phyloP scores from a whole-genome alignment of 2,888 invertebrate genomes.

The Ormyrus nitidulus region DNA sequence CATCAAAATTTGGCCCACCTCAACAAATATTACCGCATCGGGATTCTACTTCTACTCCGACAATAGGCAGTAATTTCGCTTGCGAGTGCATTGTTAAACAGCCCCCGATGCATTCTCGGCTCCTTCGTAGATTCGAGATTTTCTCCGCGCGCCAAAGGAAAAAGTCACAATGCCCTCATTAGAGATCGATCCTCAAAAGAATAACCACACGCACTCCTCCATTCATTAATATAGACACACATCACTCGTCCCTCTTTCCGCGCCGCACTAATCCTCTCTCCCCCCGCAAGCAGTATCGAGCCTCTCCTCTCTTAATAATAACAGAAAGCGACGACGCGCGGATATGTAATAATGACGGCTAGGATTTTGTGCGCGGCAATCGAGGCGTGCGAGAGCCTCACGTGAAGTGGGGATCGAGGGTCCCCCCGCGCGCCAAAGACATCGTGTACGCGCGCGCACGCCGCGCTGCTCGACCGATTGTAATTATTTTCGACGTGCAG shows the following conservation, averaged over 20 bases:
- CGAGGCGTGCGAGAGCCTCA: conserved; percentile 57
- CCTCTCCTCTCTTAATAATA: conserved; percentile 62
- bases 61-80: no score
- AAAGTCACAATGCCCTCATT: background rate
- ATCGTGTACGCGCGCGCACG: no score
- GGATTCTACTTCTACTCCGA: no score
- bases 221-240: conserved; percentile 14
- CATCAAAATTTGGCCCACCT: no score
- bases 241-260: background rate
- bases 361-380: conserved; percentile 71
- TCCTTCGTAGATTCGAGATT: no score
- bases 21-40: no score
- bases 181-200: background rate
- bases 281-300: background rate
- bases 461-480: conserved; percentile 62
- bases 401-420: conserved; percentile 62
- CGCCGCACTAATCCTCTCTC: background rate
- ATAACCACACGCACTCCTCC: background rate
- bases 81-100: no score
- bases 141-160: no score
- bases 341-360: conserved; percentile 68
- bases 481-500: conserved; percentile 64
- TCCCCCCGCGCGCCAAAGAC: no score
- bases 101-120: no score
- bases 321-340: conserved; percentile 58